phyloP scores from a whole-genome alignment of 2,888 invertebrate species.

The Neoscelio sp. region DNA sequence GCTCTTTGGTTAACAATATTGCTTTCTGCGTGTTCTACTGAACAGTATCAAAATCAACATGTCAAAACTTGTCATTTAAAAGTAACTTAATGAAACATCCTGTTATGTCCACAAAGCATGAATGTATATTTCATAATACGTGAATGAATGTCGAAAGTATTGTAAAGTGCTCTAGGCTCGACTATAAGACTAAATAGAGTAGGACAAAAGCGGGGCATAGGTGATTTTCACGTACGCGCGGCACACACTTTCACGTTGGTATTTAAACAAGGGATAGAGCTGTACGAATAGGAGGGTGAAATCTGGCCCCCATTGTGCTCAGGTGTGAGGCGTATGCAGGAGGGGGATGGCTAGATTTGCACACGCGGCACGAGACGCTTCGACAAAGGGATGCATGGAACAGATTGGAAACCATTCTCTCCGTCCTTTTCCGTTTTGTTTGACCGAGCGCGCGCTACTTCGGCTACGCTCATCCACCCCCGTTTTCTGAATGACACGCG shows the following conservation, averaged over 20 bases:
- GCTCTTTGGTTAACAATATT: no score
- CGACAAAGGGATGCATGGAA: slow-evolving; percentile 81
- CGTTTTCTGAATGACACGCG: slow-evolving; percentile 67
- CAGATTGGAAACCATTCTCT: slow-evolving; percentile 78
- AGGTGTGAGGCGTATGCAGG: slow-evolving; percentile 82
- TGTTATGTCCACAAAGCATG: background rate
- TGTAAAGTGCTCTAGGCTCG: slow-evolving; percentile 32
- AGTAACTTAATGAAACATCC: slow-evolving; percentile 28
- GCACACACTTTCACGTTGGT: slow-evolving; percentile 59
- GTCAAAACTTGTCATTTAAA: slow-evolving; percentile 34
- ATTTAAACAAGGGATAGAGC: slow-evolving; percentile 74
- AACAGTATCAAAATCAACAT: background rate
- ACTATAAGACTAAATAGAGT: slow-evolving; percentile 36
- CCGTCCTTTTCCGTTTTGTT: slow-evolving; percentile 64
- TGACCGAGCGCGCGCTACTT: slow-evolving; percentile 49
- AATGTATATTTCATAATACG: slow-evolving; percentile 11
- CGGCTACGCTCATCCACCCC: slow-evolving; percentile 64
- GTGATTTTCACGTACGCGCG: slow-evolving; percentile 29
- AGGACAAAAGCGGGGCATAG: slow-evolving; percentile 36
- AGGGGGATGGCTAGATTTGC: slow-evolving; percentile 79
- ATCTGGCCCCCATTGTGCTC: slow-evolving; percentile 81
- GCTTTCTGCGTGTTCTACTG: no score
- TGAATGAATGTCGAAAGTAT: slow-evolving; percentile 36
- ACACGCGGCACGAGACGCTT: slow-evolving; percentile 82
- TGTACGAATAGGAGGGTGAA: slow-evolving; percentile 74